A percentile compares a stretch with the other conserved stretches of the same genome.
Evolutionary conservation across 2,888 invertebrate genomes (phyloP).

Genomic region (Helleia helle): DNA sequence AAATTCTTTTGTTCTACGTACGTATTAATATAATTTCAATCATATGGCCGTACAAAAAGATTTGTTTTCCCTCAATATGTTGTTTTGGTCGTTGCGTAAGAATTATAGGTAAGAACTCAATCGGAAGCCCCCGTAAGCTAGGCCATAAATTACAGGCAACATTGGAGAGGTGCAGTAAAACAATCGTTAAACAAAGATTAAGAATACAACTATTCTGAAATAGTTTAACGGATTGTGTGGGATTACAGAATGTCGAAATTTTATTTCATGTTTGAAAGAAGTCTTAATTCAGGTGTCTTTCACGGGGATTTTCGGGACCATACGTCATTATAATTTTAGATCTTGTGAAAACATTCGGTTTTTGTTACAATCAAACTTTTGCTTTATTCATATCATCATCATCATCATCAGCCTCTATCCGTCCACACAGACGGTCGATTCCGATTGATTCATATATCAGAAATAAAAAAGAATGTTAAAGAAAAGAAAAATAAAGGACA

Average conservation of each 20-base stretch:
- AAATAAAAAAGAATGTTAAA: no score
- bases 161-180: conserved; percentile 45
- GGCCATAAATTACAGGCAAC: conserved; percentile 47
- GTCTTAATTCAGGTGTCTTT: conserved; percentile 10
- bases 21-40: neutral
- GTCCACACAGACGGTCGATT: no score
- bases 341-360: neutral
- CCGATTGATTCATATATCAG: no score
- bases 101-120: conserved; percentile 19
- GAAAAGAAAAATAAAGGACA: no score
- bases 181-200: conserved; percentile 53
- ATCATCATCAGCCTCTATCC: no score
- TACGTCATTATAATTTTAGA: conserved; percentile 3
- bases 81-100: conserved; percentile 4
- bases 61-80: conserved; percentile 2
- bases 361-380: neutral
- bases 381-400: no score
- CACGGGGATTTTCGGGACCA: conserved; percentile 1
- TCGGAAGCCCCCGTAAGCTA: conserved; percentile 40
- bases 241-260: conserved; percentile 18
- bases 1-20: conserved; percentile 3
- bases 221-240: conserved; percentile 19
- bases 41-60: neutral
- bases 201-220: conserved; percentile 29
- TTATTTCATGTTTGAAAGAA: conserved; percentile 15